phyloP scores from a whole-genome alignment of 2,113 vertebrate species.

The Elephantulus edwardii region DNA sequence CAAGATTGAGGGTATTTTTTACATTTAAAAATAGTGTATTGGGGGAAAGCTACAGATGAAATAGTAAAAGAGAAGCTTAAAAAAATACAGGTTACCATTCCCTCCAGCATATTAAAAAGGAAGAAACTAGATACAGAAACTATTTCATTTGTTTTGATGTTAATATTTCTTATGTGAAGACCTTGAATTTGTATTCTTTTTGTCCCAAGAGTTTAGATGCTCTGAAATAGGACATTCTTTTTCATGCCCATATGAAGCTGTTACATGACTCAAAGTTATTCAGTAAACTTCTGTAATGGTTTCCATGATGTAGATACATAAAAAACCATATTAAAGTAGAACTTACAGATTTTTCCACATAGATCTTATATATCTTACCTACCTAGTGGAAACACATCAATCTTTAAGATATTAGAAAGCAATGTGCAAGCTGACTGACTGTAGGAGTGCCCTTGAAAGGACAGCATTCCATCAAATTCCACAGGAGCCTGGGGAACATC shows the following conservation, averaged over 20 bases:
- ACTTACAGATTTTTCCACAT: neutral
- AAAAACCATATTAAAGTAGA: neutral
- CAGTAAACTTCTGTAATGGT: neutral
- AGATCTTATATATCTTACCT: neutral
- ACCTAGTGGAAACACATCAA: neutral
- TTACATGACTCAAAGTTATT: neutral
- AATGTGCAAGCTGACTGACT: neutral
- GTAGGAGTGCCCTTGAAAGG: neutral
- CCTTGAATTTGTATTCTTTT: neutral
- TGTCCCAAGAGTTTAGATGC: neutral
- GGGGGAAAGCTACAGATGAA: conserved; percentile 24
- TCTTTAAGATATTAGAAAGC: conserved; percentile 19
- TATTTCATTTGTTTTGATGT: neutral
- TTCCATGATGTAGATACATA: neutral
- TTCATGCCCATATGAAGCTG: neutral
- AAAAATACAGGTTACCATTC: neutral
- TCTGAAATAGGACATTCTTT: neutral
- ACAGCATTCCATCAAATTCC: neutral
- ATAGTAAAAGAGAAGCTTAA: conserved; percentile 34
- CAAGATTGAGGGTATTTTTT: conserved; percentile 59
- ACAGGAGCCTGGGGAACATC: neutral
- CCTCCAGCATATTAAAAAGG: neutral
- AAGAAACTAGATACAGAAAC: neutral
- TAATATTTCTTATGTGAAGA: neutral
- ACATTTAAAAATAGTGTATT: conserved; percentile 59